phyloP scores from a whole-genome alignment of 2,797 vertebrate genomes.

The Etheostoma nigrum region DNA sequence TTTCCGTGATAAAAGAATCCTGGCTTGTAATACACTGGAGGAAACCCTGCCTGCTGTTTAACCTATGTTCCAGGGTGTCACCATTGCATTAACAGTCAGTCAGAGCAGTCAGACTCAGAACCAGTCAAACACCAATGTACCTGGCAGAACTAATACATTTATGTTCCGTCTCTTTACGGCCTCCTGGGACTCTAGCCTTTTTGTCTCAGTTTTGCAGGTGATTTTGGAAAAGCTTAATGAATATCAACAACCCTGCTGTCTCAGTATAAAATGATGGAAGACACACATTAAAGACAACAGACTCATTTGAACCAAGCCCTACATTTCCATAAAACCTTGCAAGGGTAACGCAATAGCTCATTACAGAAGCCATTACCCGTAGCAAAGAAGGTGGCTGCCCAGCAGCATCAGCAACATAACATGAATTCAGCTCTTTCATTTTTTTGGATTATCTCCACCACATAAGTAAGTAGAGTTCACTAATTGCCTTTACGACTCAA shows the following conservation, averaged over 20 bases:
- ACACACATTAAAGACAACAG: slow-evolving; percentile 46
- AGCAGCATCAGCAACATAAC: slow-evolving; percentile 46
- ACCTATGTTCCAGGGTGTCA: background rate
- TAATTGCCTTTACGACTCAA: slow-evolving; percentile 26
- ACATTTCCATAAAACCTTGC: slow-evolving; percentile 61
- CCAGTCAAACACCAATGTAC: background rate
- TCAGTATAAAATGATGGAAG: slow-evolving; percentile 49
- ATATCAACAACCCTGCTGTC: slow-evolving; percentile 43
- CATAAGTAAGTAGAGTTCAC: slow-evolving; percentile 32
- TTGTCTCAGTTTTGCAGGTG: background rate
- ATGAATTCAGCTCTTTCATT: slow-evolving; percentile 43
- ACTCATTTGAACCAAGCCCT: slow-evolving; percentile 44
- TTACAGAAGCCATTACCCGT: slow-evolving; percentile 62
- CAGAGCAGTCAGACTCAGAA: background rate
- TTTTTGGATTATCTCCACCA: slow-evolving; percentile 20
- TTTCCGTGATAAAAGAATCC: too few species aligned
- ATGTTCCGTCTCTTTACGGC: too few species aligned
- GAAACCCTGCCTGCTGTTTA: too few species aligned
- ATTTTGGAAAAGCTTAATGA: slow-evolving; percentile 31
- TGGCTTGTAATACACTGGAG: too few species aligned
- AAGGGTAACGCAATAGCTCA: slow-evolving; percentile 57
- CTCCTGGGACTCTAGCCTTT: background rate
- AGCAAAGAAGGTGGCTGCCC: slow-evolving; percentile 33
- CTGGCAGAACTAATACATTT: background rate
- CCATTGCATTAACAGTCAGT: background rate